Percentiles rank a stretch among this genome's conserved stretches.
Conservation (phyloP, 92 coral and sea anemone species). For the Palythoa grandiflora region DNA sequence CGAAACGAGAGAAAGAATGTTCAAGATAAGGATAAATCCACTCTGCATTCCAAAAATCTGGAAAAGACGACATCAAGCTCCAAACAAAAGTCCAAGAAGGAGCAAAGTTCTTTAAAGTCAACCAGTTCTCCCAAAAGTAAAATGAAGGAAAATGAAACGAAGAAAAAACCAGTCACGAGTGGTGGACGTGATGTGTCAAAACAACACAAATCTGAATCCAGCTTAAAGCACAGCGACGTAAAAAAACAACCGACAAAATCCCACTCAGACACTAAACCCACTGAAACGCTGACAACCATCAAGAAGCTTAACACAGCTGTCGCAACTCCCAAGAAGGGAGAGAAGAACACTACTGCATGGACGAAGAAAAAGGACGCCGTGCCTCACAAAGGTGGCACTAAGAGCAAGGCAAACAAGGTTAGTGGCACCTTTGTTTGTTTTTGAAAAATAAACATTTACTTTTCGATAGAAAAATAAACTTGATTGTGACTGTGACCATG, state of each 20-base stretch:
- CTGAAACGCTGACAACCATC: neutral
- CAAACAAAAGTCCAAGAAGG: neutral
- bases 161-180: neutral
- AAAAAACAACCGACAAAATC: neutral
- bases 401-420: no score
- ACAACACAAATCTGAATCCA: conserved; percentile 3
- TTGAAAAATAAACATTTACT: no score
- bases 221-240: neutral
- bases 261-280: neutral
- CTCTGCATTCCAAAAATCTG: neutral
- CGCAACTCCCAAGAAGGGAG: neutral
- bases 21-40: neutral
- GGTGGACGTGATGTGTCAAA: neutral
- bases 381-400: neutral
- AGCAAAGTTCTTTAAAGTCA: neutral
- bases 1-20: neutral
- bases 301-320: neutral
- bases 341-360: neutral
- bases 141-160: neutral
- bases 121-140: neutral
- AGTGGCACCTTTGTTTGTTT: no score
- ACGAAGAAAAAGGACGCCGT: neutral
- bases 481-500: no score
- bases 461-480: no score
- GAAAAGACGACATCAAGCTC: neutral